Evolutionary conservation across 1,140 invertebrate genomes (phyloP), one percentile per base, ranked within the genome.

Genomic region (Augochlora pura): DNA sequence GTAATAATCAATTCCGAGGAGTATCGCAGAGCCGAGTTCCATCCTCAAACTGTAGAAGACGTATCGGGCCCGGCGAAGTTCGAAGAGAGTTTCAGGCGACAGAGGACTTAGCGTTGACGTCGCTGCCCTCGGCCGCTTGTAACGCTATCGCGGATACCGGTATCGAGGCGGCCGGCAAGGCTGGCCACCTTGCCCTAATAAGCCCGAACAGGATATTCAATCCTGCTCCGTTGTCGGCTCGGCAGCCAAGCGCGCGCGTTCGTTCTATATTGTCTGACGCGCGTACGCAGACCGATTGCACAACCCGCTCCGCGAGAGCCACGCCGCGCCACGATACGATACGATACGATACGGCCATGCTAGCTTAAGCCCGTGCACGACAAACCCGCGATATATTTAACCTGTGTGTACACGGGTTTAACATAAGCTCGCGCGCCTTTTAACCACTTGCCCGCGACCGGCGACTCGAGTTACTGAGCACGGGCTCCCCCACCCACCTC

Each of bases 111-210:
- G 42, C 42, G 42, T 46, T 46, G 42, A 46, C 42, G 42, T 46
- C 42, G 42, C 42, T 46, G 42, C 42, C 42, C 42, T 46, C 42
- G 42, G 10, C 42, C 42, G 42, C 42, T 46, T 46, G 42, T 46
- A 46, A 46, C 42, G 42, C 42, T 46, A 46, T 46, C 42, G 42
- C 42, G 42, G 42, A 46, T 46, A 46, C 42, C 42, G 42, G 42
- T 46, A 46, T 46, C 12, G 42, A 46, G 42, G 42, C 42, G 10
- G 42, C 42, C 84, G 62, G 85, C 88, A 88, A 88, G 89, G 89
- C 90, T 89, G 89, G 91, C 91, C 91, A 92, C 91, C 91, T 92
- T 92, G 91, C 90, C 90, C 91, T 70, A 91, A 92, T 92, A 91
- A 92, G 88, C 90, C 82, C 73, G 84, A 92, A 91, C 90, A 91